phyloP scores from a whole-genome alignment of 35 echinoderm and acorn worm species.

The Patiria miniata region DNA sequence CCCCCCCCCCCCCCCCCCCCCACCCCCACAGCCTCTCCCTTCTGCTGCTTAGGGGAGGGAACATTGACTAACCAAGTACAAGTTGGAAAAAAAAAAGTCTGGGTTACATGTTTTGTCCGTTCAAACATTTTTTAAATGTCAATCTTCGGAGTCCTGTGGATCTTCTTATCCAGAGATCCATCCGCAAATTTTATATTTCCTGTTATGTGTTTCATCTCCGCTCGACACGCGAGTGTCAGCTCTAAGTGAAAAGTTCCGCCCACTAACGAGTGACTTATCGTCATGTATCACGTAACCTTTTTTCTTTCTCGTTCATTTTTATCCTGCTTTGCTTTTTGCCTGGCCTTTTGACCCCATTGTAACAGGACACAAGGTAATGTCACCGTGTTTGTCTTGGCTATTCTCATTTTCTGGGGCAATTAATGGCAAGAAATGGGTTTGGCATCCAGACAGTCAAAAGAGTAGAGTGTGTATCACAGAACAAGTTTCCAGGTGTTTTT shows the following conservation, averaged over 20 bases:
- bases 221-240: background rate
- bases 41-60: too few relatives aligned
- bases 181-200: background rate
- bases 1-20: background rate
- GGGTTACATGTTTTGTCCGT: too few relatives aligned
- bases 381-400: too few relatives aligned
- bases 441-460: too few relatives aligned
- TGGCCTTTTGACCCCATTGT: background rate
- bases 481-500: too few relatives aligned
- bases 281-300: background rate
- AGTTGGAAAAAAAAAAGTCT: too few relatives aligned
- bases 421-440: too few relatives aligned
- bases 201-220: background rate
- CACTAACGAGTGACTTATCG: background rate
- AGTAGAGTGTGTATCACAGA: too few relatives aligned
- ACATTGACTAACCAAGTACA: too few relatives aligned
- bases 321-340: background rate
- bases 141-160: too few relatives aligned
- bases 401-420: too few relatives aligned
- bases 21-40: background rate
- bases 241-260: background rate
- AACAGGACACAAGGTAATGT: slow-evolving; percentile 1
- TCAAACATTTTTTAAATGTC: too few relatives aligned
- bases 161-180: background rate
- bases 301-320: background rate